Conservation (phyloP, 2,888 invertebrate species). For the Conomelus anceps region DNA sequence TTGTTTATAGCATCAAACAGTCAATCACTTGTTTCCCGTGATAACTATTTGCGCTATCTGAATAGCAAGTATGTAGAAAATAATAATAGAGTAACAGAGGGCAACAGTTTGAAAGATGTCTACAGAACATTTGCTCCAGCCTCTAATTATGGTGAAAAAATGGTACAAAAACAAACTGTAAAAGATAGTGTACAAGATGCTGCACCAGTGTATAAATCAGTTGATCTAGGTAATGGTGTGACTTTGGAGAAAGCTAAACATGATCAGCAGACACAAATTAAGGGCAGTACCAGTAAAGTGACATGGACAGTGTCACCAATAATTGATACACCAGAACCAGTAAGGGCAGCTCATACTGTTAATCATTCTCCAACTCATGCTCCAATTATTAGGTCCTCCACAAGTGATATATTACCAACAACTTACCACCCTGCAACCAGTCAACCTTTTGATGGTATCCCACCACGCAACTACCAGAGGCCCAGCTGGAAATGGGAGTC, state of each 20-base stretch:
- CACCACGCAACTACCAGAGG: constrained; percentile 18
- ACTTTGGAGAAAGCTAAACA: constrained; percentile 27
- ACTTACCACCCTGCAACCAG: constrained; percentile 20
- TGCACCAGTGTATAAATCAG: constrained; percentile 7
- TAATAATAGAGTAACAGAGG: not conserved
- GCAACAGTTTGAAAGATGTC: not conserved
- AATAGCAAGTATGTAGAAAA: constrained; percentile 15
- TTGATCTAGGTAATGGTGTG: constrained; percentile 29
- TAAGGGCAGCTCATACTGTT: constrained; percentile 9
- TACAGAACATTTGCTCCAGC: not conserved
- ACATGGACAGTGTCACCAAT: constrained; percentile 24
- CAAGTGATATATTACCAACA: constrained; percentile 11
- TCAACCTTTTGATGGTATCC: constrained; percentile 14
- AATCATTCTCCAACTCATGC: not conserved
- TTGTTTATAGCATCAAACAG: constrained; percentile 34
- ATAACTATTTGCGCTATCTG: constrained; percentile 29
- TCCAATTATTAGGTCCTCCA: not conserved
- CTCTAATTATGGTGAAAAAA: not conserved
- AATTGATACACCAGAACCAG: constrained; percentile 14
- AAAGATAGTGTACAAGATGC: not conserved
- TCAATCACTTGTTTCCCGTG: constrained; percentile 35
- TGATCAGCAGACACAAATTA: not conserved
- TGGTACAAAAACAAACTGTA: not conserved
- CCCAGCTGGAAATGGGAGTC: constrained; percentile 21
- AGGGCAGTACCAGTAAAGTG: constrained; percentile 8